These are phyloP conservation scores for Micromesistius poutassou DNA, from an alignment of 2,797 vertebrate species.

Conservation along the genomic window DNA sequence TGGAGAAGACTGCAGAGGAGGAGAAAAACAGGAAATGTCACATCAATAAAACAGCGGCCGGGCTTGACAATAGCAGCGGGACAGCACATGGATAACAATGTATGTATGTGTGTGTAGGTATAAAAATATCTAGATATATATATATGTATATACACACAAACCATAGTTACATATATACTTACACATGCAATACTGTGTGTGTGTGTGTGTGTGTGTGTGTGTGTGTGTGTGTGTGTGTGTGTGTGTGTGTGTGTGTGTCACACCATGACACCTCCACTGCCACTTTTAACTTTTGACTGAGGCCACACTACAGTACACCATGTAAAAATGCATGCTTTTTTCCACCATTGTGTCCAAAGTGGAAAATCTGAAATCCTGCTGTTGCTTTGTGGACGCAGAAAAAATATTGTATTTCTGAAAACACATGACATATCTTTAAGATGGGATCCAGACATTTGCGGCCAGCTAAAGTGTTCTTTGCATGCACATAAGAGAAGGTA, in stretches of 20 bases:
- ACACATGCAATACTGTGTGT: too few species aligned
- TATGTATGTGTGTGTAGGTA: neutral
- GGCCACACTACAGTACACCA: neutral
- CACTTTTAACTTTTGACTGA: neutral
- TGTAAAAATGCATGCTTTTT: neutral
- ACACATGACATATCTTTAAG: too few species aligned
- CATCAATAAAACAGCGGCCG: slow-evolving; percentile 6
- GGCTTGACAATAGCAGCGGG: neutral
- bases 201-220: too few species aligned
- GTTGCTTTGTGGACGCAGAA: too few species aligned
- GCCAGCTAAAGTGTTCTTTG: too few species aligned
- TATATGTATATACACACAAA: neutral
- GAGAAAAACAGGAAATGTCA: slow-evolving; percentile 12
- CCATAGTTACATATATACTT: neutral
- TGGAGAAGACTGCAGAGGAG: slow-evolving; percentile 16
- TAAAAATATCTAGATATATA: neutral
- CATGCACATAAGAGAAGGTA: too few species aligned
- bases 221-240: too few species aligned
- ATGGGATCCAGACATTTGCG: too few species aligned
- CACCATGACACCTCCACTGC: too few species aligned
- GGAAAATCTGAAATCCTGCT: too few species aligned
- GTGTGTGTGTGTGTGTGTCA: slow-evolving; percentile 52
- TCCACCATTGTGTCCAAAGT: too few species aligned
- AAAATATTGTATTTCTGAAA: too few species aligned
- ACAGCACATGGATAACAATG: slow-evolving; percentile 19